A percentile compares a stretch with the other conserved stretches of the same genome.
phyloP scores from a whole-genome alignment of 2,113 vertebrate species.

The Amia ocellicauda region DNA sequence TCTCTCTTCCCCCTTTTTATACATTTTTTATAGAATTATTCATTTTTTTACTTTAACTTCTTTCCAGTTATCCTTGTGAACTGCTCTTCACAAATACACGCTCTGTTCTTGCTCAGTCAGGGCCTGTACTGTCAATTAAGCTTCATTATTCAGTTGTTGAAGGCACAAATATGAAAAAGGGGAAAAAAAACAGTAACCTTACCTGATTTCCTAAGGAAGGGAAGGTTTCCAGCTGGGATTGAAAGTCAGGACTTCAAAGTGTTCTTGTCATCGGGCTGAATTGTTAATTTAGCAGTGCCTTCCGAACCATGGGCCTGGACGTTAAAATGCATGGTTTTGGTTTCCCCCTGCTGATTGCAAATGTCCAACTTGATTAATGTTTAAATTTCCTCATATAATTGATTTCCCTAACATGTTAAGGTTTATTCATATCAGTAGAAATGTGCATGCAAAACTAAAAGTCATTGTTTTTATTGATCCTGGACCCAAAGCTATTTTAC shows the following conservation, averaged over 20 bases:
- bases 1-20: too few species aligned
- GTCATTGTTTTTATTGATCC: too few species aligned
- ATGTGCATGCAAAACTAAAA: too few species aligned
- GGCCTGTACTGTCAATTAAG: slow-evolving; percentile 45
- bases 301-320: neutral
- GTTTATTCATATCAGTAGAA: too few species aligned
- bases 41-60: slow-evolving; percentile 25
- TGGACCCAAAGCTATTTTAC: too few species aligned
- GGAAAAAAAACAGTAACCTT: slow-evolving; percentile 50
- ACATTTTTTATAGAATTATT: neutral
- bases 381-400: neutral
- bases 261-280: neutral
- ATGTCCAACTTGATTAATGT: neutral
- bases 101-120: slow-evolving; percentile 56
- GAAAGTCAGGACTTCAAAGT: slow-evolving; percentile 18
- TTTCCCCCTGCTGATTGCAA: neutral
- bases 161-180: slow-evolving; percentile 46
- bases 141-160: slow-evolving; percentile 58
- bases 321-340: neutral
- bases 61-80: slow-evolving; percentile 16
- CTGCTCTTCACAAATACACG: slow-evolving; percentile 42
- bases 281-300: slow-evolving; percentile 4
- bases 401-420: too few species aligned
- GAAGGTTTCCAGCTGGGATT: slow-evolving; percentile 3
- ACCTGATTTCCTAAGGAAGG: slow-evolving; percentile 31